Evolutionary conservation across 1,140 invertebrate genomes (phyloP), one percentile per base, ranked within the genome.

Genomic region (Gonioctena quinquepunctata): DNA sequence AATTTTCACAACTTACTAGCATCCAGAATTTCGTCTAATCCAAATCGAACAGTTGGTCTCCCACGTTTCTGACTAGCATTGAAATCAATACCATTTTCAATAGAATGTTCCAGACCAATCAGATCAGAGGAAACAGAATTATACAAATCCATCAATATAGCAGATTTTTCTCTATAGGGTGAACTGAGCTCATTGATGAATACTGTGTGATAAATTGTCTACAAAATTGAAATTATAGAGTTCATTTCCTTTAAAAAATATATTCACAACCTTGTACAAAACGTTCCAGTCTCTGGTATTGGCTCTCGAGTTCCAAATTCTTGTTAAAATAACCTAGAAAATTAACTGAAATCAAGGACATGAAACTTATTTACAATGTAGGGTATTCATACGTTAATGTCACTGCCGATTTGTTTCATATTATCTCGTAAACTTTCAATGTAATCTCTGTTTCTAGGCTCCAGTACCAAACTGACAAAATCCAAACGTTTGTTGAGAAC

Each of bases 251-350:
- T n/a, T n/a, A n/a, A n/a, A n/a, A n/a, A n/a, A n/a, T n/a, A n/a
- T n/a, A n/a, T n/a, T n/a, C n/a, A n/a, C n/a, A n/a, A 90, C 89
- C 71, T 88, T 87, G 69, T 89, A 87, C 18, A 91, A 79, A 60
- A 86, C 87, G 73, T 88, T 88, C 92, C 91, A 93, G 71, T 92
- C 90, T 22, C 84, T 84, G 7, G 86, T 75, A 70, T 87, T 88
- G 1, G 88, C 89, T 76, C 89, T 87, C 1, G 89, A 81, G 11
- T 88, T 87, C 76, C 86, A 85, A 71, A 91, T 88, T 81, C 88
- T 88, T 2, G 83, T 77, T 25, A 91, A 73, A 56, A 90, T 87
- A 18, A 83, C 83, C 85, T 87, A 79, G 60, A 82, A 77, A 4
- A 54, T 8, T 23, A 8, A 18, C 18, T 23, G n/a, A 22, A 54